Percentiles rank a stretch among this genome's conserved stretches.
phyloP scores from a whole-genome alignment of 2,113 vertebrate genomes.

The Mormoops blainvillei region DNA sequence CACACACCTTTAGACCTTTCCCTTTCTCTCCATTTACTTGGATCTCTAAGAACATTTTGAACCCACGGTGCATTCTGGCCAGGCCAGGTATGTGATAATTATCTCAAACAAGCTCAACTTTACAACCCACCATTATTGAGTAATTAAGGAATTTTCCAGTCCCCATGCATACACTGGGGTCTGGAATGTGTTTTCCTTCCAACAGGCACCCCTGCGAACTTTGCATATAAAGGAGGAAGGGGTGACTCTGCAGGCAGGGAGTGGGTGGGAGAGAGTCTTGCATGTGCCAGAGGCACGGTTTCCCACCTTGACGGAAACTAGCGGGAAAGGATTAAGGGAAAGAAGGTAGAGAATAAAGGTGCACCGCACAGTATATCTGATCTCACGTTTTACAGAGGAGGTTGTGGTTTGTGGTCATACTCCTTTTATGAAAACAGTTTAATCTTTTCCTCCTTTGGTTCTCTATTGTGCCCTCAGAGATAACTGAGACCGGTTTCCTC shows the following conservation, averaged over 20 bases:
- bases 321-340: neutral
- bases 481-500: neutral
- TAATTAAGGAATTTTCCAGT: neutral
- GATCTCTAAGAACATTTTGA: neutral
- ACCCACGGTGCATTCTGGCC: neutral
- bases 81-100: neutral
- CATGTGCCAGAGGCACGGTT: no score
- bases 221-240: neutral
- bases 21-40: neutral
- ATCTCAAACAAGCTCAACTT: neutral
- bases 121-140: neutral
- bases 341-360: neutral
- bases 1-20: neutral
- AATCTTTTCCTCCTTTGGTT: neutral
- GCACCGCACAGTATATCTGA: fast-evolving
- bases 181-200: neutral
- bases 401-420: neutral
- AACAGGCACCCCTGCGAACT: neutral
- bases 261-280: neutral
- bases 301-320: neutral
- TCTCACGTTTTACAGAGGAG: neutral
- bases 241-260: neutral
- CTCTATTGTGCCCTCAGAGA: neutral
- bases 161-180: neutral
- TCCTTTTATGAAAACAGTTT: neutral